phyloP scores from a whole-genome alignment of 30 jellyfish, hydroid and myxozoan species.

The Calvadosia cruxmelitensis region DNA sequence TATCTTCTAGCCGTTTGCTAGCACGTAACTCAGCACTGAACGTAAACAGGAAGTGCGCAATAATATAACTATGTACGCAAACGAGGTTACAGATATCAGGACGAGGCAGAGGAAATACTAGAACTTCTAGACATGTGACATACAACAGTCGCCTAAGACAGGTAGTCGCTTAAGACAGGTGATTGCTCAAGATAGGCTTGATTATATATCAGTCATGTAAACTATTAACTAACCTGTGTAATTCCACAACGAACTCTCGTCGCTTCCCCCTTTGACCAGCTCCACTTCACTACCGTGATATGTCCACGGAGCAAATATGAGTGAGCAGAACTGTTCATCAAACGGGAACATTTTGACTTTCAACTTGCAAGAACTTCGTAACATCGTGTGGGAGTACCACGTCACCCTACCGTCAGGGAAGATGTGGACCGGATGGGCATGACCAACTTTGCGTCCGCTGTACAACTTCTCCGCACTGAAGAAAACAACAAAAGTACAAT shows the following conservation, averaged over 20 bases:
- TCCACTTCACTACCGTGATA: slow-evolving; percentile 32
- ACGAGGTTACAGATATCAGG: too few relatives aligned
- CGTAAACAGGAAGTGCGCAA: too few relatives aligned
- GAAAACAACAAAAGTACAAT: too few relatives aligned
- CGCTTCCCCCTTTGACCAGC: slow-evolving; percentile 7
- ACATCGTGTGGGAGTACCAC: slow-evolving; percentile 38
- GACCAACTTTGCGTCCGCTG: slow-evolving; percentile 43
- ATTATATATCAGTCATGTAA: too few relatives aligned
- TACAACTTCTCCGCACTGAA: slow-evolving; percentile 42
- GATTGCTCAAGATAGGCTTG: too few relatives aligned
- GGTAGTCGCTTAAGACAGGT: too few relatives aligned
- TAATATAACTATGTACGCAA: too few relatives aligned
- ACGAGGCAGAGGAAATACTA: too few relatives aligned
- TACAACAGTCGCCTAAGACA: too few relatives aligned
- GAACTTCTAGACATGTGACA: too few relatives aligned
- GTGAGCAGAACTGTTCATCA: slow-evolving; percentile 55
- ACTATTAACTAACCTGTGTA: slow-evolving; percentile 37
- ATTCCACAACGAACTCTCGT: slow-evolving; percentile 2
- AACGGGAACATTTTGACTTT: slow-evolving; percentile 44
- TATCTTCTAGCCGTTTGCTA: too few relatives aligned
- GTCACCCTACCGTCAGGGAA: slow-evolving; percentile 20
- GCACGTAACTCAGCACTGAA: too few relatives aligned
- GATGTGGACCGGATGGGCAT: slow-evolving; percentile 45
- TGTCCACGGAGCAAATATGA: slow-evolving; percentile 47
- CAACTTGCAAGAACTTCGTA: slow-evolving; percentile 55